Conservation (phyloP, 2,797 vertebrate genomes). For the Gymnothorax reevesii region DNA sequence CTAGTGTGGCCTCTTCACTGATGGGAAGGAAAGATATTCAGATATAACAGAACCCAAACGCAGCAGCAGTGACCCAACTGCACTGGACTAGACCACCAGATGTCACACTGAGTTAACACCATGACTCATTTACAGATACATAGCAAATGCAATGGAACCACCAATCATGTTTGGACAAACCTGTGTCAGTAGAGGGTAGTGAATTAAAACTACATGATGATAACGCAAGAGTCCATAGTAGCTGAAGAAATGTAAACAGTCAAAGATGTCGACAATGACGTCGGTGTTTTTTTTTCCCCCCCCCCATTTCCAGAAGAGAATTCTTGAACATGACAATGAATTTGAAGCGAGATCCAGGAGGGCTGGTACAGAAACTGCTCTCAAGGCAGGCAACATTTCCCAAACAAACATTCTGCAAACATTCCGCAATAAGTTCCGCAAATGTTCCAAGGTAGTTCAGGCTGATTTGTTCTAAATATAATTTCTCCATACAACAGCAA, state of each 20-base stretch:
- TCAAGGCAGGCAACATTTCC: not conserved
- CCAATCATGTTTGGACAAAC: not conserved
- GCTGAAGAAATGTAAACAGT: not conserved
- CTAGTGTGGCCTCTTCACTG: not conserved
- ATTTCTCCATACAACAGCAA: conserved; percentile 8
- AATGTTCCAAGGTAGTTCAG: conserved; percentile 18
- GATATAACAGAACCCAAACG: not conserved
- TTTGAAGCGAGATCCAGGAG: not conserved
- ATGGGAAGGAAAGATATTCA: not conserved
- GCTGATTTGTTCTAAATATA: conserved; percentile 7
- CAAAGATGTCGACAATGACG: not conserved
- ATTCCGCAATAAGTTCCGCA: not conserved
- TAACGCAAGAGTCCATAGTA: not conserved
- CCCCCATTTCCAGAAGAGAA: not conserved
- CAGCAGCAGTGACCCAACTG: not conserved
- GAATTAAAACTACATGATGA: not conserved
- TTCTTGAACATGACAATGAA: not conserved
- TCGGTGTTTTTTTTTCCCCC: not conserved
- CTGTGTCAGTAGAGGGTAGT: not conserved
- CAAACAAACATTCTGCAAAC: conserved; percentile 20
- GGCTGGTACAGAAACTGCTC: not conserved
- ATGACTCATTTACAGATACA: not conserved
- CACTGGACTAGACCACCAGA: not conserved
- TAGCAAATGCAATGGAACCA: not conserved
- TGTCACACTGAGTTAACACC: not conserved